These are phyloP conservation scores for Agriopis leucophaearia DNA, from an alignment of 2,888 invertebrate species.

Conservation along the genomic window DNA sequence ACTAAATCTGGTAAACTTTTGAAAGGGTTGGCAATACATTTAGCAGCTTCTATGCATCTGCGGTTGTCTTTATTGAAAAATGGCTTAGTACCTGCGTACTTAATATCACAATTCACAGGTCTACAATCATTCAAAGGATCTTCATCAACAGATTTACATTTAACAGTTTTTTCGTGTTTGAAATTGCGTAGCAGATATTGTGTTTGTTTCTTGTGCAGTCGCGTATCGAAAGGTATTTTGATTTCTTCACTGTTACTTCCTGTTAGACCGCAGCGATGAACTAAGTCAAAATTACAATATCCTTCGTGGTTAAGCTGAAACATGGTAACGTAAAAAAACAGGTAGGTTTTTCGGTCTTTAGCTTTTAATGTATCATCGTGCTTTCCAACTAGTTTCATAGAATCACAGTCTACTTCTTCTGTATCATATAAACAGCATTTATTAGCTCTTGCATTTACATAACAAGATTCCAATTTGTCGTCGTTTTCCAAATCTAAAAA, in stretches of 20 bases:
- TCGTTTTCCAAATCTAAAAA: slow-evolving; percentile 68
- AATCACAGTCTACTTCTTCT: slow-evolving; percentile 57
- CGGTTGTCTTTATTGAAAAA: slow-evolving; percentile 55
- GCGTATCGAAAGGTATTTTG: slow-evolving; percentile 67
- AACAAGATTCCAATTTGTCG: slow-evolving; percentile 55
- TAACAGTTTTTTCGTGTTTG: slow-evolving; percentile 42
- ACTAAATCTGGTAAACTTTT: slow-evolving; percentile 65
- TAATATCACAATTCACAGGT: slow-evolving; percentile 68
- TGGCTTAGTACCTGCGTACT: slow-evolving; percentile 66
- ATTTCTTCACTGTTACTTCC: slow-evolving; percentile 48
- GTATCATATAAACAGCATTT: slow-evolving; percentile 64
- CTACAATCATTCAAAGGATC: slow-evolving; percentile 65
- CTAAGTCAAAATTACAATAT: slow-evolving; percentile 61
- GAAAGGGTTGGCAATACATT: slow-evolving; percentile 55
- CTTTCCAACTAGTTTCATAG: slow-evolving; percentile 55
- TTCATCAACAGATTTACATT: slow-evolving; percentile 65
- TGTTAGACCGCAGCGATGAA: slow-evolving; percentile 54
- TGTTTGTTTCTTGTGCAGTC: slow-evolving; percentile 45
- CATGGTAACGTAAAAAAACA: slow-evolving; percentile 64
- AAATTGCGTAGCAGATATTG: slow-evolving; percentile 42
- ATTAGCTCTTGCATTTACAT: slow-evolving; percentile 53
- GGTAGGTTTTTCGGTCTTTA: slow-evolving; percentile 58
- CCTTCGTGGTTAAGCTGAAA: slow-evolving; percentile 68
- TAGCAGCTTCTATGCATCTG: slow-evolving; percentile 60
- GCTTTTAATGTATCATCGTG: slow-evolving; percentile 53